These are phyloP conservation scores for Cryptomyrus ogoouensis DNA, from an alignment of 2,113 vertebrate species.

Conservation along the genomic window DNA sequence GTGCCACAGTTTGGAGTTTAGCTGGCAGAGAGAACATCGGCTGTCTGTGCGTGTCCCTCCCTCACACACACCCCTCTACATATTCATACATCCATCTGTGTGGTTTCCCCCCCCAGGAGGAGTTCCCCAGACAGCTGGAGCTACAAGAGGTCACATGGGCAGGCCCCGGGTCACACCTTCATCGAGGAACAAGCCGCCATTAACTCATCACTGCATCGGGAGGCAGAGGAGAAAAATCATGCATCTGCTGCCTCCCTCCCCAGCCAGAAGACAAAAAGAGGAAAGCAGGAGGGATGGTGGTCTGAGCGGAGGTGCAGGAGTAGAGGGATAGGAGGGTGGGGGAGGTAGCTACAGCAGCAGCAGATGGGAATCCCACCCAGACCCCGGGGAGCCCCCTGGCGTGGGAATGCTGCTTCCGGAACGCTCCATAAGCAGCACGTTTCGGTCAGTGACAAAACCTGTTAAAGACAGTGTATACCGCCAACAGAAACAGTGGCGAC, in stretches of 20 bases:
- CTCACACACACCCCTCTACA: not conserved
- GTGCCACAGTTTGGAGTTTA: not conserved
- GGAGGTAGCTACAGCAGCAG: not conserved
- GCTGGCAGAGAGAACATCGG: not conserved
- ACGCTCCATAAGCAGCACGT: not conserved
- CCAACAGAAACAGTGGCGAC: not conserved
- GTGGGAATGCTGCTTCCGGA: not conserved
- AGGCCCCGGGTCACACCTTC: not conserved
- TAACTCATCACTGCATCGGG: not conserved
- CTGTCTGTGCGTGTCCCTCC: not conserved
- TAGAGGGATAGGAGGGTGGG: not conserved
- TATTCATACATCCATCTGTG: constrained; percentile 4
- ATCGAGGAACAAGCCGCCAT: not conserved
- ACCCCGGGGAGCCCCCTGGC: not conserved
- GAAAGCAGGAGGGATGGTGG: not conserved
- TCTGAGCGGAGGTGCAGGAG: not conserved
- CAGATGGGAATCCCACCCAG: not conserved
- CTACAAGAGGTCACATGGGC: constrained; percentile 1
- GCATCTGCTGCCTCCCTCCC: not conserved
- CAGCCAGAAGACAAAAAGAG: not conserved
- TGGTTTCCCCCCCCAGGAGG: not conserved
- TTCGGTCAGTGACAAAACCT: not conserved
- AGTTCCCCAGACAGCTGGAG: constrained; percentile 15
- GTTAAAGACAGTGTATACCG: not conserved
- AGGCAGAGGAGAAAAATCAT: not conserved